A percentile compares a stretch with the other conserved stretches of the same genome.
These are phyloP conservation scores for Heliconius erato DNA, from an alignment of 2,888 invertebrate species.

Conservation along the genomic window DNA sequence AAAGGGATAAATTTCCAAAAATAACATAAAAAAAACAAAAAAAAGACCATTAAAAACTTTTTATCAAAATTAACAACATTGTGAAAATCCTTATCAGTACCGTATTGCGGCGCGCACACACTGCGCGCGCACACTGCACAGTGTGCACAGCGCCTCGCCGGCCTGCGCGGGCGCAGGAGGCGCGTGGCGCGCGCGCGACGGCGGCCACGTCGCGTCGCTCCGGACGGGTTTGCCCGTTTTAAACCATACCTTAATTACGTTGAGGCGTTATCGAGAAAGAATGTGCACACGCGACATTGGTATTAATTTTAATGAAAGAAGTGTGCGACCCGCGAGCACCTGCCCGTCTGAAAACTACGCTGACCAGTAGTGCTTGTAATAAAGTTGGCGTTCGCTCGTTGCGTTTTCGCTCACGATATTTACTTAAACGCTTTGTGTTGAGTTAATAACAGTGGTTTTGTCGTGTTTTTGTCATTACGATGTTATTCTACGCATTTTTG, in stretches of 20 bases:
- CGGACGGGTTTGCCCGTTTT: slow-evolving; percentile 68
- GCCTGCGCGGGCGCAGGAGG: slow-evolving; percentile 69
- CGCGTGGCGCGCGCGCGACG: slow-evolving; percentile 73
- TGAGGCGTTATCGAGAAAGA: slow-evolving; percentile 85
- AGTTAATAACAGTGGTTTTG: slow-evolving; percentile 12
- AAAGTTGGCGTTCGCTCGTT: slow-evolving; percentile 42
- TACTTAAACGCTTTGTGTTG: slow-evolving; percentile 36
- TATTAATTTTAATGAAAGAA: slow-evolving; percentile 86
- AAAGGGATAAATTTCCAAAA: neutral
- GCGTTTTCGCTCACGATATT: slow-evolving; percentile 43
- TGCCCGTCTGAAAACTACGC: slow-evolving; percentile 79
- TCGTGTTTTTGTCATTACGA: slow-evolving; percentile 1
- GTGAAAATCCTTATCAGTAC: slow-evolving; percentile 21
- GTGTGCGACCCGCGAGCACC: slow-evolving; percentile 81
- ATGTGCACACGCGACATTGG: slow-evolving; percentile 86
- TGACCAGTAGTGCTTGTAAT: slow-evolving; percentile 47
- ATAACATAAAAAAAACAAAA: neutral
- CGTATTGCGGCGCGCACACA: neutral
- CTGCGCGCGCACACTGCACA: slow-evolving; percentile 8
- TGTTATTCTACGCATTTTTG: neutral
- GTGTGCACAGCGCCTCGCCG: slow-evolving; percentile 60
- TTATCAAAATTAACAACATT: neutral
- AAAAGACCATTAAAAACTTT: neutral
- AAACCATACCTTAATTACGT: slow-evolving; percentile 83
- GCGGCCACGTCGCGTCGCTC: slow-evolving; percentile 46